Percentiles rank a stretch among this genome's conserved stretches.
Evolutionary conservation across 2,113 vertebrate genomes (phyloP).

Genomic region (Zootoca vivipara): DNA sequence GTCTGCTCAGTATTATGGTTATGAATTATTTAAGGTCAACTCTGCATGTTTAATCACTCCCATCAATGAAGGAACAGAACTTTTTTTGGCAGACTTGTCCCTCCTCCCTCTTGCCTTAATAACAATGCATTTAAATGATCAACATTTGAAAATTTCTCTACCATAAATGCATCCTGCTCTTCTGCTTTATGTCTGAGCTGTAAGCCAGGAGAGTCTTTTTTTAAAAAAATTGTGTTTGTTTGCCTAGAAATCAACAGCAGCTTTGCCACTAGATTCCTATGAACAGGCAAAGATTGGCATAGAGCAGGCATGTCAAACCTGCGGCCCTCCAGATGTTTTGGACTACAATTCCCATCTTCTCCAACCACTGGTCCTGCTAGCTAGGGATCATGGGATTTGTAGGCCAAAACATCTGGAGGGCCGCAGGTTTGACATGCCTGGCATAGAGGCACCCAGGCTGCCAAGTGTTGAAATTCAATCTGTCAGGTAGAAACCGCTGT

Average conservation of each 20-base stretch:
- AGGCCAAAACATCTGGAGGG: too few species aligned
- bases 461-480: not conserved
- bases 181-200: not conserved
- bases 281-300: not conserved
- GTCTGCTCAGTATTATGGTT: slow-evolving; percentile 25
- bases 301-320: too few species aligned
- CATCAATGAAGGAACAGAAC: slow-evolving; percentile 40
- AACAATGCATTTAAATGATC: too few species aligned
- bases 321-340: too few species aligned
- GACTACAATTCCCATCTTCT: too few species aligned
- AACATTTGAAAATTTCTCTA: slow-evolving; percentile 43
- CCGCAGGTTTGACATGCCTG: too few species aligned
- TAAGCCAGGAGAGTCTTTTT: not conserved
- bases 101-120: too few species aligned
- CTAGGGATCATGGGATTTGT: too few species aligned
- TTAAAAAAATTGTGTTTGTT: not conserved
- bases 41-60: slow-evolving; percentile 61
- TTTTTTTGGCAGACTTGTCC: slow-evolving; percentile 2
- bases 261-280: not conserved
- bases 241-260: not conserved
- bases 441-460: not conserved
- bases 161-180: slow-evolving; percentile 20
- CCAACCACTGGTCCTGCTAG: too few species aligned
- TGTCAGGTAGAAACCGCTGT: not conserved
- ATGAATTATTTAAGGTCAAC: slow-evolving; percentile 67